Conservation (phyloP, 2,888 invertebrate species). For the Dryococelus australis region DNA sequence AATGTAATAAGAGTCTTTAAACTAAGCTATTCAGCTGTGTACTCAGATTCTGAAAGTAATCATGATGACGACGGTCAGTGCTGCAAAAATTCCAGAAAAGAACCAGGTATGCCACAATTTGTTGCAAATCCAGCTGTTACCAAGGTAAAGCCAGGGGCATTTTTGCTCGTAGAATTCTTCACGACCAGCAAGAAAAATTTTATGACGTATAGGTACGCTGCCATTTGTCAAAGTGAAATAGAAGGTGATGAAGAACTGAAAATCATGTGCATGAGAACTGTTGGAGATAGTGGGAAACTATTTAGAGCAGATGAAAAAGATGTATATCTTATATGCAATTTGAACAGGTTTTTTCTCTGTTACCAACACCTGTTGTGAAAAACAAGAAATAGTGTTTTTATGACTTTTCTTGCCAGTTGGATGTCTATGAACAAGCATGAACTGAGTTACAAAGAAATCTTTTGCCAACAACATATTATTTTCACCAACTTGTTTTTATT, state of each 20-base stretch:
- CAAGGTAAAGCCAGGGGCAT: background rate
- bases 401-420: conserved; percentile 1
- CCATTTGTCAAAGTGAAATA: conserved; percentile 21
- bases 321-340: background rate
- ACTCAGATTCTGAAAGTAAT: no score
- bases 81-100: background rate
- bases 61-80: background rate
- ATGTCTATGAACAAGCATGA: background rate
- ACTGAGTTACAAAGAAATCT: background rate
- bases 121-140: no score
- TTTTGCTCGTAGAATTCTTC: conserved; percentile 24
- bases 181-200: background rate
- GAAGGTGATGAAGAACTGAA: conserved; percentile 28
- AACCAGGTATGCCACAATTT: background rate
- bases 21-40: no score
- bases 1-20: no score
- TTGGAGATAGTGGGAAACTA: conserved; percentile 20
- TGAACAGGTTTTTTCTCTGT: background rate
- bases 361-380: background rate
- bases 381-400: background rate
- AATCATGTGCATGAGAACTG: conserved; percentile 22
- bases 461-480: background rate
- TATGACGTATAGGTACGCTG: background rate
- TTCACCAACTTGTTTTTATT: no score
- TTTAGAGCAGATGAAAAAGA: conserved; percentile 25